Base-by-base conservation (phyloP, 2,888 invertebrate genomes). In the Girardia tigrina region DNA sequence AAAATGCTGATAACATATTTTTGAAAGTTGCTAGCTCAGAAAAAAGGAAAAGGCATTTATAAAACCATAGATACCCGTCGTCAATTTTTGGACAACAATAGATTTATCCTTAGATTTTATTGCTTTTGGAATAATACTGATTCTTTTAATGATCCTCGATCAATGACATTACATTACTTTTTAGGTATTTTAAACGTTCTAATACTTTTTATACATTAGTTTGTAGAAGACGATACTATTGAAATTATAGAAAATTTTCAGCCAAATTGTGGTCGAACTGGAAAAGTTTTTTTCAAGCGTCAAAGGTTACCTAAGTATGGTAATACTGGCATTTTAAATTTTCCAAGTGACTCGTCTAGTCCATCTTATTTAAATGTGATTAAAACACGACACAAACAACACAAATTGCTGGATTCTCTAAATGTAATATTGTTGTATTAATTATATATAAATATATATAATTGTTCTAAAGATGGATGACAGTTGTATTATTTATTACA, bases 401-500 rank as follows among this genome's bases (percentile, higher is more conserved):
- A 36, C 16, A 36, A 36, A 16, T 16, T 36, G 8, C 8, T 36
- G 36, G 36, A 36, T 36, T 36, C 36, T 8, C 16, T 16, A 36
- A 36, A 36, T 36, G 36, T 36, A 36, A 12, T 36, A 12, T 36
- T 12, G 8, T 36, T 36, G 16, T 36, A 36, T 36, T 36, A 12
- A 36, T 36, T 36, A 36, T 16, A 12, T 36, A 36, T 36, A 12
- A 36, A 12, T 8, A 36, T 36, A 36, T 36, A 36, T 12, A 36
- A 12, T 36, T 36, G 16, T 36, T 36, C 36, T n/a, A n/a, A n/a
- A 36, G 36, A 36, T 36, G 16, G 16, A 36, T 36, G 36, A 36
- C 8, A 36, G 16, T 36, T 12, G 16, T 12, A 16, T 12, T 36
- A 12, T 36, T 73, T 84, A 80, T 79, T 84, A 85, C 79, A 82